phyloP scores from a whole-genome alignment of 2,113 vertebrate genomes.

The Chrysochloris asiatica region DNA sequence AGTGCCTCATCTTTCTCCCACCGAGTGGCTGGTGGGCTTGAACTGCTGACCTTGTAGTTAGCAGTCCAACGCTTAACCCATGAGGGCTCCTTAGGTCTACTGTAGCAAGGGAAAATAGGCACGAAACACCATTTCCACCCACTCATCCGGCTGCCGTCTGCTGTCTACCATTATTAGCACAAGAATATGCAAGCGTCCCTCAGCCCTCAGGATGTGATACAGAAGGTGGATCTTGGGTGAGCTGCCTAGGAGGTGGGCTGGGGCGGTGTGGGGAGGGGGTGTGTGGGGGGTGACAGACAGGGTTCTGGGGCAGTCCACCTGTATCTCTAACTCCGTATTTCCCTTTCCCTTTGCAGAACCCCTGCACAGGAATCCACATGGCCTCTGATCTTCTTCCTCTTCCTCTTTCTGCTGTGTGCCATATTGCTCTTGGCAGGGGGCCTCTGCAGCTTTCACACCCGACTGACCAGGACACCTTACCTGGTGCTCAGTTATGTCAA shows the following conservation, averaged over 20 bases:
- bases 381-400: constrained; percentile 15
- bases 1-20: not conserved
- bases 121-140: not conserved
- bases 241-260: not conserved
- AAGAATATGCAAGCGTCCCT: constrained; percentile 50
- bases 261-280: not conserved
- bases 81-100: not conserved
- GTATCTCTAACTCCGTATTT: not conserved
- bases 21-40: not conserved
- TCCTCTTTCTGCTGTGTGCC: constrained; percentile 80
- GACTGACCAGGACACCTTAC: constrained; percentile 78
- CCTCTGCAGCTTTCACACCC: constrained; percentile 75
- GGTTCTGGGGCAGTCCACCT: not conserved
- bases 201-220: constrained; percentile 3
- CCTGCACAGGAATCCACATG: not conserved
- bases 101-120: not conserved
- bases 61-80: not conserved
- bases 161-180: constrained; percentile 44
- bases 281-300: too few species aligned
- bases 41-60: not conserved
- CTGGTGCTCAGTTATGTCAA: constrained; percentile 88
- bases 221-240: constrained; percentile 60
- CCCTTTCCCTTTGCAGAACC: constrained; percentile 43
- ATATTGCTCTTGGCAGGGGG: constrained; percentile 53
- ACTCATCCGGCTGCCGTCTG: not conserved